phyloP scores from a whole-genome alignment of 2,888 invertebrate genomes.

The Elmis aenea region DNA sequence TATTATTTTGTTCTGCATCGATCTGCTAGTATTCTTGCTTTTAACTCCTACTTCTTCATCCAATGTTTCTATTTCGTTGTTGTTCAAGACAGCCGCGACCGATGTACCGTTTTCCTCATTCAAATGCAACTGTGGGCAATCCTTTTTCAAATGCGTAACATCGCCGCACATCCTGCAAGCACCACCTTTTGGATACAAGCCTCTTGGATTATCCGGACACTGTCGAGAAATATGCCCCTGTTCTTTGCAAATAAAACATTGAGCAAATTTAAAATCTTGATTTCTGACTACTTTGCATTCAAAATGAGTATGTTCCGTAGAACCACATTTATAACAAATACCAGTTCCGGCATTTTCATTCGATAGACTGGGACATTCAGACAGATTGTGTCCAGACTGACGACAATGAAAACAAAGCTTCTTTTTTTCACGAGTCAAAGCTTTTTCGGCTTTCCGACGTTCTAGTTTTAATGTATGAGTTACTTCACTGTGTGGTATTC shows the following conservation, averaged over 20 bases:
- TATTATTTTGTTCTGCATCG: too few species aligned
- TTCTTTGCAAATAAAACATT: constrained; percentile 84
- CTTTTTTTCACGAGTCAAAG: constrained; percentile 59
- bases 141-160: constrained; percentile 77
- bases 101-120: constrained; percentile 30
- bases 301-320: constrained; percentile 76
- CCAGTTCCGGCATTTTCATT: constrained; percentile 55
- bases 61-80: constrained; percentile 36
- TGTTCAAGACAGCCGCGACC: constrained; percentile 31
- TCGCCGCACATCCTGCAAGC: constrained; percentile 79
- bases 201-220: constrained; percentile 83
- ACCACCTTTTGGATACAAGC: constrained; percentile 81
- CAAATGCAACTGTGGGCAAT: constrained; percentile 64
- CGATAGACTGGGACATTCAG: constrained; percentile 71
- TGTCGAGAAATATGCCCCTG: constrained; percentile 83
- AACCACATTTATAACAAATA: constrained; percentile 86
- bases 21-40: too few species aligned
- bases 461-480: constrained; percentile 63
- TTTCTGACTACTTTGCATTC: constrained; percentile 65
- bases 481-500: constrained; percentile 64
- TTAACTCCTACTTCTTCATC: constrained; percentile 18
- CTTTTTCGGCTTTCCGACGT: constrained; percentile 67
- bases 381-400: constrained; percentile 72
- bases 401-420: constrained; percentile 77
- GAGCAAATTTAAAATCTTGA: constrained; percentile 72